A percentile compares a stretch with the other conserved stretches of the same genome.
Evolutionary conservation across 2,888 invertebrate genomes (phyloP).

Genomic region (Balanococcus diminutus): DNA sequence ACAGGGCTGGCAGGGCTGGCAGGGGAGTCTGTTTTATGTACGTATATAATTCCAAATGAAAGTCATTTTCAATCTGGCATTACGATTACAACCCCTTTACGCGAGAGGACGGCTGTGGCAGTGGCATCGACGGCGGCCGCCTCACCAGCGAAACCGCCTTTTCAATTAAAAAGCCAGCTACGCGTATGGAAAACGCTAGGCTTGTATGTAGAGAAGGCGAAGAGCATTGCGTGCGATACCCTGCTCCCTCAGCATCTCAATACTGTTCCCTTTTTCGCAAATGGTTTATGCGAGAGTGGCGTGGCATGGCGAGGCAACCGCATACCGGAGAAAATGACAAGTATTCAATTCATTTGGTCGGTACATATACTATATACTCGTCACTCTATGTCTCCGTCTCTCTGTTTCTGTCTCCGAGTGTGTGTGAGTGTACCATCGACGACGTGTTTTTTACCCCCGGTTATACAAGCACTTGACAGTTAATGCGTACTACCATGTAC

Average conservation of each 20-base stretch:
- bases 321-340: constrained; percentile 51
- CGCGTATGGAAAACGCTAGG: constrained; percentile 4
- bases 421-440: background rate
- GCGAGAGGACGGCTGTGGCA: background rate
- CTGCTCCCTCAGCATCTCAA: background rate
- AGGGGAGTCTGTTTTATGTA: background rate
- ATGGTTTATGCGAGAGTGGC: constrained; percentile 39
- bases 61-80: constrained; percentile 55
- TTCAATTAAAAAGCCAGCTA: constrained; percentile 51
- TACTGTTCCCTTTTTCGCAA: constrained; percentile 15
- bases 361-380: background rate
- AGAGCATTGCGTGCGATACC: constrained; percentile 29
- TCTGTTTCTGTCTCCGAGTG: background rate
- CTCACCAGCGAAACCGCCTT: constrained; percentile 50
- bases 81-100: constrained; percentile 54
- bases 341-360: constrained; percentile 53
- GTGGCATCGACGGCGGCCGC: background rate
- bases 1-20: background rate
- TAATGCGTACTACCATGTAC: constrained; percentile 53
- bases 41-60: constrained; percentile 53
- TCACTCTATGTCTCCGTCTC: background rate
- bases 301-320: constrained; percentile 32
- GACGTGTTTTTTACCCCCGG: constrained; percentile 51
- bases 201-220: background rate
- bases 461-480: constrained; percentile 54